These are phyloP conservation scores for Apamea epomidion DNA, from an alignment of 2,888 invertebrate species.

Conservation along the genomic window DNA sequence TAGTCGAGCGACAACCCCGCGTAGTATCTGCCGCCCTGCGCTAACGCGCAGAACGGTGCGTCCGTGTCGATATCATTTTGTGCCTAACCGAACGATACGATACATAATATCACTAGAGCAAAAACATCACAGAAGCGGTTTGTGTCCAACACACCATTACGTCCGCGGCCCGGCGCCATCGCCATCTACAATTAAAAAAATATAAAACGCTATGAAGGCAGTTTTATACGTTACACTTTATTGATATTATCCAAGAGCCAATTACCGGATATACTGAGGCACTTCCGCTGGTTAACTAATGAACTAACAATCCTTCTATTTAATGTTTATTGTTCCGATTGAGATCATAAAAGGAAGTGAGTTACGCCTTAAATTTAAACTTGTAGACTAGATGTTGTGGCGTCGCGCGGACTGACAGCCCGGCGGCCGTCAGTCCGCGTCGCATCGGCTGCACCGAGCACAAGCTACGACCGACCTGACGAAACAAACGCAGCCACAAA, in stretches of 20 bases:
- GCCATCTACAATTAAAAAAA: slow-evolving; percentile 84
- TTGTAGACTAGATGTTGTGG: slow-evolving; percentile 74
- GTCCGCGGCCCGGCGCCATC: slow-evolving; percentile 76
- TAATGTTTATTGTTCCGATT: slow-evolving; percentile 67
- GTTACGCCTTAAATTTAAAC: slow-evolving; percentile 68
- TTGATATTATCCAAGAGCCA: slow-evolving; percentile 82
- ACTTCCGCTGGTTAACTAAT: slow-evolving; percentile 82
- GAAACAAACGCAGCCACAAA: slow-evolving; percentile 67
- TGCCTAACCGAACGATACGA: slow-evolving; percentile 72
- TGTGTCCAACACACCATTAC: slow-evolving; percentile 80
- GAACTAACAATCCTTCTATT: slow-evolving; percentile 62
- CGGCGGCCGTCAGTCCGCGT: neutral
- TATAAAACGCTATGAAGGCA: slow-evolving; percentile 88
- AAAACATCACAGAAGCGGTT: slow-evolving; percentile 88
- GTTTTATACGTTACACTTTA: slow-evolving; percentile 81
- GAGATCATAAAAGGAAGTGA: slow-evolving; percentile 80
- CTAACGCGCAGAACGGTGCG: slow-evolving; percentile 44
- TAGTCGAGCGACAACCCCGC: slow-evolving; percentile 71
- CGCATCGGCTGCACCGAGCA: slow-evolving; percentile 61
- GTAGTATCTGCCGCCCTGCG: slow-evolving; percentile 54
- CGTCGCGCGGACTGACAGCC: slow-evolving; percentile 46
- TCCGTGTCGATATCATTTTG: slow-evolving; percentile 64
- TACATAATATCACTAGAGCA: slow-evolving; percentile 80
- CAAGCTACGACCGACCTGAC: slow-evolving; percentile 65
- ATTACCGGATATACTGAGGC: slow-evolving; percentile 80